phyloP scores from a whole-genome alignment of 2,113 vertebrate species.

The Suncus etruscus region DNA sequence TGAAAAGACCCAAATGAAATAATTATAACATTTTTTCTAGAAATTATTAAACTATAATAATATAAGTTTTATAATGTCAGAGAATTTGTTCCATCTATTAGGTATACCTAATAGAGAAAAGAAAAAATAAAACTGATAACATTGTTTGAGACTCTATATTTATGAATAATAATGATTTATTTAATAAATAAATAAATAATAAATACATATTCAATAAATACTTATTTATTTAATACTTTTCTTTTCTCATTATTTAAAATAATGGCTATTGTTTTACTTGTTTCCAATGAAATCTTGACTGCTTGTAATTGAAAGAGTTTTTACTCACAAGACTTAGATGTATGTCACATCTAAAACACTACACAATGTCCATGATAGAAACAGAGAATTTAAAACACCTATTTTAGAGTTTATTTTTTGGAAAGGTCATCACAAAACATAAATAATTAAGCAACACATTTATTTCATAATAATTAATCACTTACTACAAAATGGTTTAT shows the following conservation, averaged over 20 bases:
- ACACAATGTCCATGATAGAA: not conserved
- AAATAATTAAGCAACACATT: conserved; percentile 10
- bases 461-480: not conserved
- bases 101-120: not conserved
- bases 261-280: not conserved
- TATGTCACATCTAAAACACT: not conserved
- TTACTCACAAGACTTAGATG: not conserved
- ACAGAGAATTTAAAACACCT: not conserved
- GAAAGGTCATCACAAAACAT: not conserved
- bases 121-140: not conserved
- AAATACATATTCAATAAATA: no score
- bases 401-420: not conserved
- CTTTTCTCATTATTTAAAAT: not conserved
- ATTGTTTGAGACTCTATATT: not conserved
- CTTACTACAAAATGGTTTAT: not conserved
- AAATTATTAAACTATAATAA: not conserved
- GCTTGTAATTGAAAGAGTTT: not conserved
- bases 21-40: not conserved
- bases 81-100: not conserved
- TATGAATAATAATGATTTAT: not conserved
- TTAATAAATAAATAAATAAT: not conserved
- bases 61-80: not conserved
- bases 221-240: not conserved
- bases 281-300: not conserved
- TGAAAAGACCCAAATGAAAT: not conserved